Conservation (phyloP, 2,888 invertebrate genomes). For the Dyspetes luteomarginatus region DNA sequence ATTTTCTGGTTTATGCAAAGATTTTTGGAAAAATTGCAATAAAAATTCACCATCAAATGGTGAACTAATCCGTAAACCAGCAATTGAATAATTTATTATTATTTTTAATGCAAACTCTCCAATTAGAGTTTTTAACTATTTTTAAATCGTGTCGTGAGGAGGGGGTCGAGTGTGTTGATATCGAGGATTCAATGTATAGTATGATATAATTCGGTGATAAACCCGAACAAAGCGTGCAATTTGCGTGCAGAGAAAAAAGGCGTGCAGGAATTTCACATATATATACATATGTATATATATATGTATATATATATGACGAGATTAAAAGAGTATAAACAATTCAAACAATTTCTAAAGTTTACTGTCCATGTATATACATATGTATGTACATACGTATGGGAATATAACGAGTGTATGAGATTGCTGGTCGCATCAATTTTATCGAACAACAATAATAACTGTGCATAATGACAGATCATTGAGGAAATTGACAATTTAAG, state of each 20-base stretch:
- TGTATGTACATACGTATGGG: not conserved
- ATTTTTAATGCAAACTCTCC: not conserved
- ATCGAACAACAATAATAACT: not conserved
- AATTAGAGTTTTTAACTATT: not conserved
- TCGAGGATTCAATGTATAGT: slow-evolving; percentile 57
- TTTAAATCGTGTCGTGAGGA: not conserved
- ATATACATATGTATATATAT: slow-evolving; percentile 31
- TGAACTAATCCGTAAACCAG: too few relatives aligned
- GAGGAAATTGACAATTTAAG: not conserved
- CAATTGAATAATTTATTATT: too few relatives aligned
- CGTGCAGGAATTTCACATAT: slow-evolving; percentile 75
- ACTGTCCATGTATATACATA: slow-evolving; percentile 13
- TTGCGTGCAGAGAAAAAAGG: slow-evolving; percentile 80
- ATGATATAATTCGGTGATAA: slow-evolving; percentile 70
- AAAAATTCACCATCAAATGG: too few relatives aligned
- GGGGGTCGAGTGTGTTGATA: slow-evolving; percentile 1
- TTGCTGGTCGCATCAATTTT: slow-evolving; percentile 33
- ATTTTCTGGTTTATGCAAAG: too few relatives aligned
- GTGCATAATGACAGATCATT: not conserved
- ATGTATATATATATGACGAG: slow-evolving; percentile 63
- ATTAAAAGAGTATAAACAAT: slow-evolving; percentile 55
- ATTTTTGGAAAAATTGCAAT: not conserved
- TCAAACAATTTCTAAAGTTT: slow-evolving; percentile 62
- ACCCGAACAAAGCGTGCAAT: slow-evolving; percentile 79
- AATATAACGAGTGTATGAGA: not conserved